Percentiles rank a stretch among this genome's conserved stretches.
Evolutionary conservation across 2,888 invertebrate genomes (phyloP).

Genomic region (Protophormia terraenovae): DNA sequence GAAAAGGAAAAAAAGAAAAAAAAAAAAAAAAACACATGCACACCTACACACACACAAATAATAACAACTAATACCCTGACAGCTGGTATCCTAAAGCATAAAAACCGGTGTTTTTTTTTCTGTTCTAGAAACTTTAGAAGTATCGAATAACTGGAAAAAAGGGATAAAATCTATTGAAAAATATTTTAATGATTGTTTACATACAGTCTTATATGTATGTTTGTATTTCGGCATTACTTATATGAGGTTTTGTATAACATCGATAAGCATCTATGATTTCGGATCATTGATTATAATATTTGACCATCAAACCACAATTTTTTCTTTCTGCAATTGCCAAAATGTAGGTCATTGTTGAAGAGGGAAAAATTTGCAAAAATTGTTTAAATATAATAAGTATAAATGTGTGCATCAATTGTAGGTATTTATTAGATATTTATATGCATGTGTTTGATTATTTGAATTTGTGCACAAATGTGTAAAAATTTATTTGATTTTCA

Average conservation of each 20-base stretch:
- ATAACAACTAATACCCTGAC: not conserved
- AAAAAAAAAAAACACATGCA: not conserved
- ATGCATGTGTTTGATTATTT: not conserved
- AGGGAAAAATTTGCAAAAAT: constrained; percentile 29
- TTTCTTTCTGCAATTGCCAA: not conserved
- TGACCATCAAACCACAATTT: constrained; percentile 46
- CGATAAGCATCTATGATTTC: constrained; percentile 52
- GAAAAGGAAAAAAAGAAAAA: too few species aligned
- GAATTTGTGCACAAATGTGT: constrained; percentile 30
- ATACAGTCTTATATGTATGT: too few species aligned
- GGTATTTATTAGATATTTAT: not conserved
- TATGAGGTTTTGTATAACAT: not conserved
- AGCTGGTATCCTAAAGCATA: constrained; percentile 19
- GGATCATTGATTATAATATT: constrained; percentile 48
- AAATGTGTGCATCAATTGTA: too few species aligned
- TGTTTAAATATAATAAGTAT: not conserved
- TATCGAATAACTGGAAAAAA: constrained; percentile 2
- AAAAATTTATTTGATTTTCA: constrained; percentile 31
- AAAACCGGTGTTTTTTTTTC: not conserved
- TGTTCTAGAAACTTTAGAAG: constrained; percentile 20
- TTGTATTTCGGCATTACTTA: too few species aligned
- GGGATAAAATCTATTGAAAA: constrained; percentile 25
- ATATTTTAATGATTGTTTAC: constrained; percentile 32
- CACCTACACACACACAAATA: not conserved
- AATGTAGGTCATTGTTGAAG: constrained; percentile 40